phyloP scores from a whole-genome alignment of 2,113 vertebrate species.

The Opisthocomus hoazin region DNA sequence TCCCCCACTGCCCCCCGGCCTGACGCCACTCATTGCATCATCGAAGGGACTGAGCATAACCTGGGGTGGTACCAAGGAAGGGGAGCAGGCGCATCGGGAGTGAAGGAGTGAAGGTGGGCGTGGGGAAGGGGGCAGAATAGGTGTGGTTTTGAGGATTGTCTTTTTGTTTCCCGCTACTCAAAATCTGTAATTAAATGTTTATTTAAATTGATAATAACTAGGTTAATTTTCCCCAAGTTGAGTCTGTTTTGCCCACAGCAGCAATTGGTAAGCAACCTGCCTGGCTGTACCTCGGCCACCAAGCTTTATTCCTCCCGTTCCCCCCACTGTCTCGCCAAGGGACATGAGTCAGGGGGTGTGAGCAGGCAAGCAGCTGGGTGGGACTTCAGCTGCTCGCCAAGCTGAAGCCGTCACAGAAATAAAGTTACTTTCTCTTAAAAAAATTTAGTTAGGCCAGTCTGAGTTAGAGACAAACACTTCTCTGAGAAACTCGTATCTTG shows the following conservation, averaged over 20 bases:
- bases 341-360: neutral
- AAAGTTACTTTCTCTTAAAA: neutral
- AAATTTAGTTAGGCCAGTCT: neutral
- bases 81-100: neutral
- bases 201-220: neutral
- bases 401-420: neutral
- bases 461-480: neutral
- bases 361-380: neutral
- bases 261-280: neutral
- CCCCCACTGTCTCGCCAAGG: neutral
- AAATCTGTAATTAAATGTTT: neutral
- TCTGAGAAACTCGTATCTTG: neutral
- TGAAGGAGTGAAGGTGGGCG: neutral
- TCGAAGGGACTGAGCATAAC: neutral
- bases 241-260: neutral
- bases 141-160: neutral
- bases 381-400: neutral
- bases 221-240: neutral
- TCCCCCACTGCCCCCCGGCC: no score
- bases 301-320: neutral
- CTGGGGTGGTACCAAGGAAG: neutral
- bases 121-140: neutral
- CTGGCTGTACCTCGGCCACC: neutral
- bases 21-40: neutral
- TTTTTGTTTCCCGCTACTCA: neutral